Evolutionary conservation across 1,140 invertebrate genomes (phyloP).

Genomic region (Pseudomyrmex flavicornis): DNA sequence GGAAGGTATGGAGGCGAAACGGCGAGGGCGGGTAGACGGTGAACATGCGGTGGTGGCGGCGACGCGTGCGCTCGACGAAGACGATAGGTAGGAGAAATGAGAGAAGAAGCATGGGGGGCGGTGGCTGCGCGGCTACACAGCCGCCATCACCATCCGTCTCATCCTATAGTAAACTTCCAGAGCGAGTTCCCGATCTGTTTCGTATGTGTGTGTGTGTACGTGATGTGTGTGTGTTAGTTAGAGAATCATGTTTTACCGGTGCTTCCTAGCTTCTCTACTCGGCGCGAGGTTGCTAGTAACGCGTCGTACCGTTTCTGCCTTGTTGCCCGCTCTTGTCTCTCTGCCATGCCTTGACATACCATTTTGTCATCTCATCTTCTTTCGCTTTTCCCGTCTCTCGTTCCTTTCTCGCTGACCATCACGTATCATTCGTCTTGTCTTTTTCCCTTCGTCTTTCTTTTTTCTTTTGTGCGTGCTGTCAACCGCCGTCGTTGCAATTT

Average conservation of each 20-base stretch:
- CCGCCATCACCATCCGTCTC: constrained; percentile 82
- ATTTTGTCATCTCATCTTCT: constrained; percentile 60
- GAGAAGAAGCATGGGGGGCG: constrained; percentile 81
- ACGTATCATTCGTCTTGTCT: constrained; percentile 71
- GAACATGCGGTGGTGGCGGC: constrained; percentile 15
- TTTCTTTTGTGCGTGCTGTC: constrained; percentile 40
- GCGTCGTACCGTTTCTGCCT: constrained; percentile 77
- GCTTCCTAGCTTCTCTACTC: constrained; percentile 71
- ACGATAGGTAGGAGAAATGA: constrained; percentile 56
- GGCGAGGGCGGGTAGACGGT: constrained; percentile 24
- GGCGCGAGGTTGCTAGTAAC: constrained; percentile 76
- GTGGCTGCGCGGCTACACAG: constrained; percentile 80
- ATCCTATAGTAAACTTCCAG: constrained; percentile 81
- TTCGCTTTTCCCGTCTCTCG: constrained; percentile 60
- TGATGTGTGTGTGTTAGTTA: constrained; percentile 81
- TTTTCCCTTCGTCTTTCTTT: constrained; percentile 61
- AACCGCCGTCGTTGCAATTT: background rate
- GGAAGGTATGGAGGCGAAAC: background rate
- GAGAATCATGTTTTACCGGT: constrained; percentile 79
- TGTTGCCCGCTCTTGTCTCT: constrained; percentile 71
- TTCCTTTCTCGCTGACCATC: constrained; percentile 55
- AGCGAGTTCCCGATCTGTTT: constrained; percentile 77
- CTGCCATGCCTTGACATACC: constrained; percentile 83
- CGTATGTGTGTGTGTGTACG: background rate
- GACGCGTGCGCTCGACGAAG: constrained; percentile 8